A percentile compares a stretch with the other conserved stretches of the same genome.
Conservation (phyloP, 1,140 invertebrate species). For the Bicyclus anynana region DNA sequence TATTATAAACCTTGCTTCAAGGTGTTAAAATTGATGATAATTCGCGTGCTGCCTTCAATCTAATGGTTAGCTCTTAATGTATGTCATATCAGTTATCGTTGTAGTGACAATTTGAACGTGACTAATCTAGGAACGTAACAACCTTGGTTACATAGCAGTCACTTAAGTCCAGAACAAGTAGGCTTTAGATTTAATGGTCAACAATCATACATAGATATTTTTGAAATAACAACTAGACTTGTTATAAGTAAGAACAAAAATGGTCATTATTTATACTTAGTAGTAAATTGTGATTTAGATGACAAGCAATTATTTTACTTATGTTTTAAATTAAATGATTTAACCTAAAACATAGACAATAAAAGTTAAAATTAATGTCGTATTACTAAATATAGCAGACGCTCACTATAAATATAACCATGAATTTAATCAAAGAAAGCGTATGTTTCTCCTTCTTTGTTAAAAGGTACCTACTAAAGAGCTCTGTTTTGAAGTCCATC, state of each 20-base stretch:
- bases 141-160: neutral
- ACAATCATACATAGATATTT: neutral
- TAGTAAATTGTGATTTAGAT: no score
- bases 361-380: no score
- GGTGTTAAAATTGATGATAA: neutral
- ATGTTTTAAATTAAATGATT: no score
- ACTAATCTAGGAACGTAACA: conserved; percentile 1
- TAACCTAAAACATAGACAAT: no score
- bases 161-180: neutral
- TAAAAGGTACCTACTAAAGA: no score
- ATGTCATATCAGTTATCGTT: conserved; percentile 9
- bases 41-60: neutral
- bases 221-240: neutral
- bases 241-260: neutral
- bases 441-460: no score
- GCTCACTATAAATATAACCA: no score
- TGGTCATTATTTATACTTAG: neutral
- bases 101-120: conserved; percentile 3
- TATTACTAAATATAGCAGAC: no score
- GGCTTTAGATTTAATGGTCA: neutral
- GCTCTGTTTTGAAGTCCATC: no score
- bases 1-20: conserved; percentile 1
- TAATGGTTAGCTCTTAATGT: neutral
- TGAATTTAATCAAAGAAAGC: no score
- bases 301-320: no score